Evolutionary conservation across 2,113 vertebrate species (phyloP), one percentile per base, ranked within the genome.

Genomic region (Xerus inauris): DNA sequence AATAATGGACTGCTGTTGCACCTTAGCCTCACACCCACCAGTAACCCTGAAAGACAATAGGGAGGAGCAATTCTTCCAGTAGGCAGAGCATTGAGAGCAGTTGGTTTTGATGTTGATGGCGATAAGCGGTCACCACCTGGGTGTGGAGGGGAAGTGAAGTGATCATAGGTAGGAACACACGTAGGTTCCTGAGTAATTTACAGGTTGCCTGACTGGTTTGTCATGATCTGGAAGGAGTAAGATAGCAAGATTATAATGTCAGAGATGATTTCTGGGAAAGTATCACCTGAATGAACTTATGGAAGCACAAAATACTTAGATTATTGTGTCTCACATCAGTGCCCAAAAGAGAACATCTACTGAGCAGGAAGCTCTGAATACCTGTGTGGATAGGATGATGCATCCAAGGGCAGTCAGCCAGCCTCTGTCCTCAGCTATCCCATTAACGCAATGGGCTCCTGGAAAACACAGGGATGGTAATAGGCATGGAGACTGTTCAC

Each of bases 251-350:
- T 85, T 24, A 22, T 32, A 28, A 77, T 62, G 91, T 73, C 49
- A 92, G 49, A 91, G 73, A 28, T 8, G 54, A 77, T 11, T 57
- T 75, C 65, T 71, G 95, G 81, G 89, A 84, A 95, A 85, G 57
- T 26, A 62, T 8, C 9, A 35, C 42, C 72, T 49, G 38, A 77
- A 47, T 57, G 42, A 71, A 81, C 51, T 64, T 54, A n/a, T 0
- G 2, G 65, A 69, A 69, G 77, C 47, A 32, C 69, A 47, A 80
- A 51, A n/a, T 8, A 24, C 45, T 13, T 19, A 17, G 67, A 6
- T 26, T 20, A 8, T 45, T 4, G 2, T 30, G 19, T 35, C 49
- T 87, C 71, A 38, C 26, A 30, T 84, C 49, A 76, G 22, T 20
- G 17, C 14, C 17, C 38, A 16, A 59, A 17, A 35, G 38, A 73